Evolutionary conservation across 2,888 invertebrate genomes (phyloP), one percentile per base, ranked within the genome.

Genomic region (Erebia epiphron): DNA sequence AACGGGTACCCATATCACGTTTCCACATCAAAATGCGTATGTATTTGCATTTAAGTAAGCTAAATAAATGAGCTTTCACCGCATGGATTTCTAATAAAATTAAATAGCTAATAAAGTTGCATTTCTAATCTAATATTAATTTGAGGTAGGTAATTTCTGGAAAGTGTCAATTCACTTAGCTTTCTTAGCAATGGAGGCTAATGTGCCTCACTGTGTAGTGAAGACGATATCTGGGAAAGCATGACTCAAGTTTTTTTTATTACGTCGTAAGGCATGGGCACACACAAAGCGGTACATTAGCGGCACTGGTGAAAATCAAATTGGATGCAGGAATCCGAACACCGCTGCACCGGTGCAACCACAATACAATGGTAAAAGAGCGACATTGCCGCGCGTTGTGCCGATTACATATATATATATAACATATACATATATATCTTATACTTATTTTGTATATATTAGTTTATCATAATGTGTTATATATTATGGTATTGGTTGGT

Each of bases 131-230:
- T 57, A 57, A 63, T 64, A 63, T 62, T 54, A 62, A 57, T 43
- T 64, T 73, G 65, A 65, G 67, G 58, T 69, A 65, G 67, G 58
- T 69, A 60, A 72, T 74, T 63, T 67, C 73, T 75, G 73, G 77
- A 75, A 74, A 72, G 69, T 73, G 68, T 70, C 69, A 69, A 73
- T 72, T 74, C 66, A 76, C 78, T 60, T 52, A 67, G 18, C 80
- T 79, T 78, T 83, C 77, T 73, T 78, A 71, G 76, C 75, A 74
- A 80, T 79, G 79, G 77, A 74, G 77, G 80, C 78, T 85, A 86
- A 85, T 82, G 82, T 78, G 80, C 80, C 80, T 82, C 74, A 72
- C 79, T 77, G 56, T 79, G 78, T 80, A 18, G 49, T 67, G 56
- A 46, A 63, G 63, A 62, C 21, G 68, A 67, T 21, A 26, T 50